A percentile compares a stretch with the other conserved stretches of the same genome.
phyloP scores from a whole-genome alignment of 2,888 invertebrate genomes.

The Rhyacophila evoluta region DNA sequence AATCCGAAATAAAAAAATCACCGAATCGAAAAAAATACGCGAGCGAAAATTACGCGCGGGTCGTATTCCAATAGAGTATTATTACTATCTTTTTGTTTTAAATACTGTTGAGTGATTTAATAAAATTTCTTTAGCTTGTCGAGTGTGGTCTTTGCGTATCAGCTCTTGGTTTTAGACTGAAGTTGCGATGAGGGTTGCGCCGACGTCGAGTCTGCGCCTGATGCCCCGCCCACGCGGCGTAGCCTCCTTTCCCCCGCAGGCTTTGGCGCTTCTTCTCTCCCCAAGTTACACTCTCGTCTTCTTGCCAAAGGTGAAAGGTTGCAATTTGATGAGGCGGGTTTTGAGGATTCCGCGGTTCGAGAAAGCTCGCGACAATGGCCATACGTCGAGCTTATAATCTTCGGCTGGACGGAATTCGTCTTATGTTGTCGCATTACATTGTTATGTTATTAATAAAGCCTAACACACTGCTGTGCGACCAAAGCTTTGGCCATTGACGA shows the following conservation, averaged over 20 bases:
- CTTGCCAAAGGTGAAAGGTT: slow-evolving; percentile 52
- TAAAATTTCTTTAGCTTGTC: background rate
- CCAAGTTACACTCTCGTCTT: slow-evolving; percentile 31
- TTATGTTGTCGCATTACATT: background rate
- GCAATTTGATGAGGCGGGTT: slow-evolving; percentile 28
- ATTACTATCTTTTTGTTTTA: background rate
- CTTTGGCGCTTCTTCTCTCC: slow-evolving; percentile 1
- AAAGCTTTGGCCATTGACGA: background rate
- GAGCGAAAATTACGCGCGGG: background rate
- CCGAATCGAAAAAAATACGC: background rate
- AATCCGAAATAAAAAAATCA: background rate
- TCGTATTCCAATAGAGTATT: background rate
- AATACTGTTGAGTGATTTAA: background rate
- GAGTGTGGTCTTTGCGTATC: background rate
- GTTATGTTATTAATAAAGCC: background rate
- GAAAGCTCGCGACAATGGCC: background rate
- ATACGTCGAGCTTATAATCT: background rate
- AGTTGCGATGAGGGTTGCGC: slow-evolving; percentile 54
- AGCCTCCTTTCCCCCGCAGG: slow-evolving; percentile 60
- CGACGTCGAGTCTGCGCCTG: slow-evolving; percentile 26
- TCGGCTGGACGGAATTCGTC: background rate
- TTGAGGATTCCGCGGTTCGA: background rate
- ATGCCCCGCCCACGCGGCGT: slow-evolving; percentile 38
- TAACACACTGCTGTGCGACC: background rate
- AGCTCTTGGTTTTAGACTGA: slow-evolving; percentile 33